Base-by-base conservation (phyloP, 1,140 invertebrate species). In the Solen grandis region DNA sequence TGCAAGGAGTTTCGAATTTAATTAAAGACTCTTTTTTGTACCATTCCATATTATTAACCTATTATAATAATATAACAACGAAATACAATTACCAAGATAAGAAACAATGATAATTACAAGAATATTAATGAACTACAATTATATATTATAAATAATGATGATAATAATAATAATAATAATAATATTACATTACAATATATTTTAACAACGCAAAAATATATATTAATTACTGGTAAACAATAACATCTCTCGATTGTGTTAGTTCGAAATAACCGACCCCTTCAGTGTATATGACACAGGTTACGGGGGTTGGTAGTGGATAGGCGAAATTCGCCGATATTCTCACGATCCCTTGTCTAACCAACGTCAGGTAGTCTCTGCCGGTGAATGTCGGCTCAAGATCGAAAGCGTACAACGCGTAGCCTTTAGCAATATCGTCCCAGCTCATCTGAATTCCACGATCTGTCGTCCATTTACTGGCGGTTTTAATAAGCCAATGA, bases 381-480 rank as follows among this genome's bases (percentile, higher is more conserved):
- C 38, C 31, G n/a, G 10, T 22, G 19, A 8, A 63, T 1, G 29
- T n/a, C 2, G 60, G 60, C 22, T 33, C 29, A 5, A 63, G 10
- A n/a, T 36, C 33, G 25, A 63, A 63, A 14, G 60, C 5, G 19
- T 63, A 36, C 57, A 60, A 13, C 2, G 57, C 57, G 19, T 31
- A 60, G 4, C 57, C 57, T 27, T 31, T 31, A 14, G 60, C 29
- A 14, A 63, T 25, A n/a, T 63, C 60, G 5, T 3, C 5, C 33
- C 2, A 5, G 22, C 2, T 63, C 5, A 63, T 5, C 38, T 35
- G 31, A 36, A 36, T 35, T 3, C 60, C 60, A 29, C 31, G n/a
- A 36, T 63, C 60, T 5, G 5, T 63, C 14, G 38, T 13, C 60
- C 60, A 63, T n/a, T n/a, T n/a, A n/a, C n/a, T n/a, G n/a, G n/a